Evolutionary conservation across 2,888 invertebrate genomes (phyloP), one percentile per base, ranked within the genome.

Genomic region (Diarsia brunnea): DNA sequence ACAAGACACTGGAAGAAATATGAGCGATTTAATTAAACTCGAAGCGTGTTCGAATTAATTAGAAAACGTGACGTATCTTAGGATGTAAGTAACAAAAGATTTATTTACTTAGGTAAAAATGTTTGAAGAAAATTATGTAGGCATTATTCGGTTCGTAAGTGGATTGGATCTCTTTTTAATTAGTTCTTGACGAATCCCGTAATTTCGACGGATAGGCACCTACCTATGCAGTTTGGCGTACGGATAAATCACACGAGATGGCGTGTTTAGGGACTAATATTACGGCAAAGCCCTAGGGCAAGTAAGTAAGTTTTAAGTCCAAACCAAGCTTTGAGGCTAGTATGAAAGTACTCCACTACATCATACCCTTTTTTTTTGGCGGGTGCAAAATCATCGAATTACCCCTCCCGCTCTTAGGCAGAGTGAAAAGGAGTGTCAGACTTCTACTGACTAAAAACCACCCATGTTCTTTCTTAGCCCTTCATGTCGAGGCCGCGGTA

Each of bases 11-110:
- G 66, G 60, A 69, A 79, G 66, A 69, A 67, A 58, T 64, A 75
- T 69, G 63, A 73, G 49, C 24, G 14, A 14, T 85, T 84, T 84
- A 84, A 84, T 84, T 85, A 84, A 75, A 76, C 51, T 66, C 43
- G 21, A 21, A 8, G 31, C 51, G 61, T 70, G 67, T 69, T 75
- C 2, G 69, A 69, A 74, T 85, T 85, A 84, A 84, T 84, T 75
- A 76, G 66, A 85, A 74, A 76, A 79, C 73, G 75, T 79, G 73
- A 65, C n/a, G 14, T 63, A 45, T n/a, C 16, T 45, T 27, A 16
- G 31, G 31, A 53, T 82, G 55, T 38, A 43, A 51, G 55, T 38
- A 43, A 51, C 38, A 27, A 65, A 68, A 38, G 47, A 45, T 38
- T 12, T 60, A n/a, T 7, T 63, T 43, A 63, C 45, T 47, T 47